Base-by-base conservation (phyloP, 2,113 vertebrate species). In the Sceloporus undulatus region DNA sequence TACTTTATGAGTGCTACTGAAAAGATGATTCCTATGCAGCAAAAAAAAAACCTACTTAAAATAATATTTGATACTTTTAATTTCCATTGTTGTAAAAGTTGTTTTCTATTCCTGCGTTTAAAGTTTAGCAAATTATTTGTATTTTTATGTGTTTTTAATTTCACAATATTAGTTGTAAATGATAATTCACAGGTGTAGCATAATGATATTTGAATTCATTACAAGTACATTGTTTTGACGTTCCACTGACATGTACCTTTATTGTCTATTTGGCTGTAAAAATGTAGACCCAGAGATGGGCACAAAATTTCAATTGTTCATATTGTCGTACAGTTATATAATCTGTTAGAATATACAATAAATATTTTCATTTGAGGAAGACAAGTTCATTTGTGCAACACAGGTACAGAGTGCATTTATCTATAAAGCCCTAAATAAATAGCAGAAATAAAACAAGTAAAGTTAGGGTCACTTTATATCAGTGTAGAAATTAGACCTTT, bases 171-270 rank as follows among this genome's bases (percentile, higher is more conserved):
- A 38, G 65, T 84, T 92, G 2, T 86, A 91, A 84, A 86, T 16
- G 91, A 70, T 89, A 38, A 5, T 52, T 81, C 59, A 21, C 90
- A 18, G 71, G n/a, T 85, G 23, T 40, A 84, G 82, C 76, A 90
- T 86, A 73, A 91, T 88, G 52, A 84, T 88, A 88, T 89, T 90
- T 87, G 48, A 90, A 92, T 92, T 94, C 80, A 90, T 88, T 85
- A 85, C 62, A 93, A 25, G 85, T 88, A 90, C 89, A 84, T 94
- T 89, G 56, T 86, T 94, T 87, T 89, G 68, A 88, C 84, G 87
- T 86, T 91, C 68, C 56, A 66, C 48, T 83, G 52, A 70, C 38
- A 86, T 66, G 34, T 81, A 88, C 87, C 16, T 86, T 85, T 52
- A 87, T 79, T 87, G 79, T 71, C 1, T 90, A 48, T 48, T 27